Base-by-base conservation (phyloP, 2,113 vertebrate species). In the Dendropsophus ebraccatus region DNA sequence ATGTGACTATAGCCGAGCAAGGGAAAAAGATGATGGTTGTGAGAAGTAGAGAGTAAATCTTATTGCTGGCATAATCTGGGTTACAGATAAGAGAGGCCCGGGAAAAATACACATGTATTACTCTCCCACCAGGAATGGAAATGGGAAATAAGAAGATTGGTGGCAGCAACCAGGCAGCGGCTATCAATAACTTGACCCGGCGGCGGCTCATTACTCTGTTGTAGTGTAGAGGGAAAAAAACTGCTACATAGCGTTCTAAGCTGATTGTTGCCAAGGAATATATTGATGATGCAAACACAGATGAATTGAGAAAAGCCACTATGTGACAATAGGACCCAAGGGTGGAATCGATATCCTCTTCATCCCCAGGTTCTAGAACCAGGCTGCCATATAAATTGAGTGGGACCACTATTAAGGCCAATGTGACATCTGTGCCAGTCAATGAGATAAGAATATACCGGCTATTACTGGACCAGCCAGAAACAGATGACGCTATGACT, bases 401-500 rank as follows among this genome's bases (percentile, higher is more conserved):
- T 12, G 96, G 96, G 91, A 96, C 96, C 72, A 96, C 92, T n/a
- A 96, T 87, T 80, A 96, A 88, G 0, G 93, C 95, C 52, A 96
- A 94, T 1, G 94, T 94, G 0, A 95, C 94, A 83, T 96, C 96
- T 0, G 96, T 94, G 0, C 90, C 95, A 0, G 96, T 95, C 65
- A 96, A 90, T 1, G 96, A 96, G 2, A 96, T 91, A 5, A 96
- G 90, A 17, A 95, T 92, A 82, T 94, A 94, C 14, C 96, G 92
- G 2, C 94, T 95, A 90, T 94, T 96, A 67, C 92, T 91, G 0
- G 94, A 95, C 96, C 96, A 96, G 1, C 96, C 96, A 0, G 94
- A 90, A 81, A 96, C 96, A 0, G 95, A 93, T 0, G 95, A 95
- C 35, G 93, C 89, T 30, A 95, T 94, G 5, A 95, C 96, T 30